A percentile compares a stretch with the other conserved stretches of the same genome.
Evolutionary conservation across 2,888 invertebrate species (phyloP).

Genomic region (Oxyteleia sp.): DNA sequence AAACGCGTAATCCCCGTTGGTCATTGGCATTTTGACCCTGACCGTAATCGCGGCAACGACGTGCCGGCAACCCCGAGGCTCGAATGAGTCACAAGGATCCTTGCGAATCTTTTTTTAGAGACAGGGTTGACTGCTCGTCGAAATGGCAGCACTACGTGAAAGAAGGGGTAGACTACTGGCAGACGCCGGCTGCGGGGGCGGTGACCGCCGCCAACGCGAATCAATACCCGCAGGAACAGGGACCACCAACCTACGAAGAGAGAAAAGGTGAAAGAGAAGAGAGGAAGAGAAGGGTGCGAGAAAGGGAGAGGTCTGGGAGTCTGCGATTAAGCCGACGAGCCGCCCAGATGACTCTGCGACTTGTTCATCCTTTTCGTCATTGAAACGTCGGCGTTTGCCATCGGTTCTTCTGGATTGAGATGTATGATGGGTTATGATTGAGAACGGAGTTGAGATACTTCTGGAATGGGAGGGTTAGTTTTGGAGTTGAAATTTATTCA

Average conservation of each 20-base stretch:
- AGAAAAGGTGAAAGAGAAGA: conserved; percentile 75
- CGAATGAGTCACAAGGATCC: conserved; percentile 63
- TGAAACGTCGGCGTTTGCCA: not conserved
- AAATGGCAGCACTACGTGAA: conserved; percentile 80
- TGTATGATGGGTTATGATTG: not conserved
- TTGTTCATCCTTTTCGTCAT: conserved; percentile 36
- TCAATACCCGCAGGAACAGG: conserved; percentile 88
- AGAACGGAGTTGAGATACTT: too few relatives aligned
- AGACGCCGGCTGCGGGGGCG: conserved; percentile 87
- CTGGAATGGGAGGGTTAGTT: too few relatives aligned
- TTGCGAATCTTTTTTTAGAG: conserved; percentile 67
- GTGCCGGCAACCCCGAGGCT: conserved; percentile 43
- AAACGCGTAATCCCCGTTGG: conserved; percentile 47
- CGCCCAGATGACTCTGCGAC: conserved; percentile 58
- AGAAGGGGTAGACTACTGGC: conserved; percentile 85
- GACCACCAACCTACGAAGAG: conserved; percentile 83
- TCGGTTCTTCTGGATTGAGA: not conserved
- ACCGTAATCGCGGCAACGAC: conserved; percentile 69
- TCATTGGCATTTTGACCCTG: conserved; percentile 76
- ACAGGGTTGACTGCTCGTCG: conserved; percentile 79
- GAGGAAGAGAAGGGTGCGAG: conserved; percentile 69
- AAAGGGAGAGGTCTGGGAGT: conserved; percentile 67
- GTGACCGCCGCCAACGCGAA: conserved; percentile 88
- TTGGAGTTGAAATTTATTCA: too few relatives aligned
- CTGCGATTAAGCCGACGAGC: conserved; percentile 67